Base-by-base conservation (phyloP, 2,113 vertebrate species). In the Muntiacus reevesi region DNA sequence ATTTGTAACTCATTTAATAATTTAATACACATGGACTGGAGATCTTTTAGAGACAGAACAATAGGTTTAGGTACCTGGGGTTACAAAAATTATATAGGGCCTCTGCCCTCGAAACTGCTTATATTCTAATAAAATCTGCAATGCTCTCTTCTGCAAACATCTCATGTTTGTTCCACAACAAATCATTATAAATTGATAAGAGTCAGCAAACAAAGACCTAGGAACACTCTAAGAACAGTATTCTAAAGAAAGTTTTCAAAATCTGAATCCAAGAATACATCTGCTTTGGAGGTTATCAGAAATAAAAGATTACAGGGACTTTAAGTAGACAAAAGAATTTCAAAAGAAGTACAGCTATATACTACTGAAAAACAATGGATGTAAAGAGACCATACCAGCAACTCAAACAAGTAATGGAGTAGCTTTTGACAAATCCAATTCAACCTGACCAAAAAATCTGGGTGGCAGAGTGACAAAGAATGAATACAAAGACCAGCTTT, bases 401-500 rank as follows among this genome's bases (percentile, higher is more conserved):
- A 91, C 64, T 84, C 47, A 71, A 83, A 84, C 40, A 45, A 62
- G 76, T 60, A 94, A 93, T 33, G 36, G 30, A 79, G 83, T 79
- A 84, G 45, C 86, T 91, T 94, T 79, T 94, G 27, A 71, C 30
- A 60, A 96, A 84, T 78, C 23, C 25, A 95, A 52, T 88, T 88
- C 64, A 94, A 94, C 33, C 30, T 81, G 52, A 95, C 83, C 52
- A 91, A 95, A 97, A 97, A 96, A 64, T 78, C 64, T 47, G 78
- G 81, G 79, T 36, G 85, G 50, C 62, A 79, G 8, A 92, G 21
- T 59, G n/a, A 90, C 67, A 95, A 92, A 96, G 36, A 92, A 43
- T 86, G 43, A 89, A 92, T n/a, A 89, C 19, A 67, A 81, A 89
- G 23, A 71, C n/a, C 28, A 93, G 67, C 13, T 93, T 11, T 74